Base-by-base conservation (phyloP, 2,888 invertebrate genomes). In the Nemoura dubitans region DNA sequence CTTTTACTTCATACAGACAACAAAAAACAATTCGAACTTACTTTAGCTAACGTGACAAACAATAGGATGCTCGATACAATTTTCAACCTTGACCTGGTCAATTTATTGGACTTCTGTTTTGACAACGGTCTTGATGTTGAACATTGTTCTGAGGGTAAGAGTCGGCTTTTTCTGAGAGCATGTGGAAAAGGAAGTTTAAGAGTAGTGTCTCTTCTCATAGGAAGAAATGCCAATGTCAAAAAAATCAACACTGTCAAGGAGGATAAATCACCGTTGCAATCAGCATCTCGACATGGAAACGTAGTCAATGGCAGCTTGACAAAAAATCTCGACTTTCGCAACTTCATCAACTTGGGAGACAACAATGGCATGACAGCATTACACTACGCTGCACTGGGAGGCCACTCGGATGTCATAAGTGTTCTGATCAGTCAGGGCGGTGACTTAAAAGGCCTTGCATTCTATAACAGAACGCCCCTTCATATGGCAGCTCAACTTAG, bases 381-480 rank as follows among this genome's bases (percentile, higher is more conserved):
- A 21, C 86, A 86, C 29, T 27, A 83, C 14, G 86, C 86, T 28
- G 81, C 86, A 28, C 78, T 36, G 27, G 59, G 42, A 59, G 78
- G 78, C 25, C 78, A 86, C 30, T 29, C 81, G n/a, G 81, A 86
- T 78, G 86, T 86, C 0, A 21, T 81, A 16, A 14, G 30, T 25
- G 84, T 29, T n/a, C 82, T 86, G 0, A 36, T 86, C 30, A 78
- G 81, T n/a, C 29, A 86, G 29, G 86, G 85, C 30, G 76, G 77
- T 3, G 27, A 59, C 59, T 14, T 21, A 26, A 2, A 14, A 26
- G 0, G 42, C 0, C 30, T 16, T 16, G 83, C 28, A 29, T 10
- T 6, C 26, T 16, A 43, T 30, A 43, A 30, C 36, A 36, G 28
- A 16, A n/a, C 42, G n/a, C 83, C 83, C 0, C 26, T 83, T 21